Evolutionary conservation across 2,888 invertebrate genomes (phyloP).

Genomic region (Calliopum simillimum): DNA sequence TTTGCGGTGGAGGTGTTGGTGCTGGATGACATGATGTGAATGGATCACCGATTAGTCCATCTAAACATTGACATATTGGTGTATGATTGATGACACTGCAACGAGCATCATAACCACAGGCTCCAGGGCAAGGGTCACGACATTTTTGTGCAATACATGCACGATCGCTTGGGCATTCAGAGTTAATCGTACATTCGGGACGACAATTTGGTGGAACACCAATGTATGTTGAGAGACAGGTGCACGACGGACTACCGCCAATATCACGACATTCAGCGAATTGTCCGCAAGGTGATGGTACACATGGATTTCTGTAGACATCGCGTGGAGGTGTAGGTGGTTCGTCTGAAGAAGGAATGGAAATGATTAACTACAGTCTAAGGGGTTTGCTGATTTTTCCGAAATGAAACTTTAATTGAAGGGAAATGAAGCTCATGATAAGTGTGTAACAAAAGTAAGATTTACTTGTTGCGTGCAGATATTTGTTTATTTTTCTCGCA

Average conservation of each 20-base stretch:
- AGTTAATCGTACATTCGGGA: constrained; percentile 77
- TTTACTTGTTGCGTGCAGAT: too few relatives aligned
- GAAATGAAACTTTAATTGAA: too few relatives aligned
- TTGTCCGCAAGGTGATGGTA: constrained; percentile 81
- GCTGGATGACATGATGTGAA: constrained; percentile 74
- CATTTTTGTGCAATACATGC: constrained; percentile 81
- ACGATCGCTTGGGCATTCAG: constrained; percentile 76
- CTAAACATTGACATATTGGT: constrained; percentile 76
- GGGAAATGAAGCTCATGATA: too few relatives aligned
- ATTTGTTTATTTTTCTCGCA: too few relatives aligned
- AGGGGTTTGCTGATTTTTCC: too few relatives aligned
- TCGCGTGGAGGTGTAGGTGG: constrained; percentile 51
- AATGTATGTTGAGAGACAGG: constrained; percentile 74
- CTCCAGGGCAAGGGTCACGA: constrained; percentile 78
- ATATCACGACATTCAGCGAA: constrained; percentile 76
- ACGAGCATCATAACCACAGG: constrained; percentile 75
- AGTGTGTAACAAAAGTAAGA: too few relatives aligned
- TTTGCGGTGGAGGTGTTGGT: constrained; percentile 56
- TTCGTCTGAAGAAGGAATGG: constrained; percentile 42
- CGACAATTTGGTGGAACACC: constrained; percentile 79
- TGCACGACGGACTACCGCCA: constrained; percentile 74
- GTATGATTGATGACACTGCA: constrained; percentile 76
- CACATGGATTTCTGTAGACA: constrained; percentile 73
- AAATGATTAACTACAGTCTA: too few relatives aligned
- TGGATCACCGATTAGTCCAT: constrained; percentile 75